Conservation (phyloP, 2,113 vertebrate genomes). For the Gopherus flavomarginatus region DNA sequence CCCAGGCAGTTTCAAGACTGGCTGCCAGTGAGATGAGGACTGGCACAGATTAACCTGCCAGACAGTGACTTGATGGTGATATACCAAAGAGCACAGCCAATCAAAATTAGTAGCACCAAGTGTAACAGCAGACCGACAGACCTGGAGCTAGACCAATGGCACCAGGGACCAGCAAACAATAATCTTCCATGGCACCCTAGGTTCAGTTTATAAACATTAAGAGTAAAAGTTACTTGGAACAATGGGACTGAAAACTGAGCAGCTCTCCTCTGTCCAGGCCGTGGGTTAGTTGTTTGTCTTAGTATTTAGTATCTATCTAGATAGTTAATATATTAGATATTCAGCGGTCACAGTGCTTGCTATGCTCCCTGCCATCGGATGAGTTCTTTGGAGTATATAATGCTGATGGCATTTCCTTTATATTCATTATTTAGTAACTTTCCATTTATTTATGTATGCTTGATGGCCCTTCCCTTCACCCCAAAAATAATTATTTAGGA, state of each 20-base stretch:
- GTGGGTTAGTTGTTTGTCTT: not conserved
- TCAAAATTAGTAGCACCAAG: not conserved
- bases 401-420: not conserved
- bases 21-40: not conserved
- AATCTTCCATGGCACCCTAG: not conserved
- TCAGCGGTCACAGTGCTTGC: not conserved
- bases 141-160: not conserved
- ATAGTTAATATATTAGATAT: not conserved
- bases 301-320: no score
- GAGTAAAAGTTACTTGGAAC: not conserved
- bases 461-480: not conserved
- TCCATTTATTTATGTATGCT: not conserved
- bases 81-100: not conserved
- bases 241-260: not conserved
- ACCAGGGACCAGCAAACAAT: not conserved
- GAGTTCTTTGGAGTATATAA: not conserved
- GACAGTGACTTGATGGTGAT: accelerated
- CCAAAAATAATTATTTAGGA: not conserved
- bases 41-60: not conserved
- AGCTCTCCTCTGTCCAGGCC: not conserved
- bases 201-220: not conserved
- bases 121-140: not conserved
- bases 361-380: not conserved
- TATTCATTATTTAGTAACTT: not conserved
- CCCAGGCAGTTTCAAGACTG: not conserved